Percentiles rank a stretch among this genome's conserved stretches.
Conservation (phyloP, 2,888 invertebrate species). For the Resseliella maxima region DNA sequence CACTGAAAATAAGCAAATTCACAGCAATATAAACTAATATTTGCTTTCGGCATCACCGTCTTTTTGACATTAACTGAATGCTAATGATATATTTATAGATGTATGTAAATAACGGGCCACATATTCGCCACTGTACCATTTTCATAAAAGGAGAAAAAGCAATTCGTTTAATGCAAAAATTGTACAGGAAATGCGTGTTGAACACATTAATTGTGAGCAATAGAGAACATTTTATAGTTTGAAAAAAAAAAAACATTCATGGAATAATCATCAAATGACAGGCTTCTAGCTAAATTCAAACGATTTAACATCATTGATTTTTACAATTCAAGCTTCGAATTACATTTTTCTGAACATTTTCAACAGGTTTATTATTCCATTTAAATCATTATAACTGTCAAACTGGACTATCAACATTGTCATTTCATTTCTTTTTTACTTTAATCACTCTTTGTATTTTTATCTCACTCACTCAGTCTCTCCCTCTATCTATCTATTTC, state of each 20-base stretch:
- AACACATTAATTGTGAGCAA: neutral
- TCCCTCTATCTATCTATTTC: no score
- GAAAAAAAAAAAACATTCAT: neutral
- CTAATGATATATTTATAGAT: neutral
- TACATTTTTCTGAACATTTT: neutral
- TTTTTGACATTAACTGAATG: neutral
- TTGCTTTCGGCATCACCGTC: neutral
- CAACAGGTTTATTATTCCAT: neutral
- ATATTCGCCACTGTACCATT: neutral
- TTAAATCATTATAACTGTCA: neutral
- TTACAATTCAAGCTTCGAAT: neutral
- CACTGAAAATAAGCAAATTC: neutral
- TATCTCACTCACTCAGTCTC: no score
- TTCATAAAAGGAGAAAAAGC: neutral
- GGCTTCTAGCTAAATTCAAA: neutral
- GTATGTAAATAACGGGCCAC: neutral
- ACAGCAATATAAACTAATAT: neutral
- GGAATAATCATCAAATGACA: constrained; percentile 2
- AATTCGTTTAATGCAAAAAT: neutral
- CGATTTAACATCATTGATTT: neutral
- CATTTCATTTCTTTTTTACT: no score
- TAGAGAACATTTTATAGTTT: neutral
- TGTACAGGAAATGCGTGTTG: neutral
- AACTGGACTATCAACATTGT: no score
- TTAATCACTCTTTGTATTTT: no score